Evolutionary conservation across 2,888 invertebrate genomes (phyloP).

Genomic region (Scaptomyza flava): DNA sequence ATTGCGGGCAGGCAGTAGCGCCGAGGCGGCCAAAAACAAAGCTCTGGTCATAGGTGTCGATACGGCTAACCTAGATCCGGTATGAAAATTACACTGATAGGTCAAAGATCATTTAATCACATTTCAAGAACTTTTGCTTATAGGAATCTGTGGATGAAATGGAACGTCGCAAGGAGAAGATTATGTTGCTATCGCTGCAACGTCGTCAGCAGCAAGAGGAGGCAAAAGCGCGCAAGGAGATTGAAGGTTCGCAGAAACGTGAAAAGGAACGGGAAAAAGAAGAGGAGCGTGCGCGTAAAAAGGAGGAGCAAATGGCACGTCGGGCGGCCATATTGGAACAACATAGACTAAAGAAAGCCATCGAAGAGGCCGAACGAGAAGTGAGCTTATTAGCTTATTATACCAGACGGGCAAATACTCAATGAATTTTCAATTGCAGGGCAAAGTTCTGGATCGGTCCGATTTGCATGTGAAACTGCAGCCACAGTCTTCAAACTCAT

Average conservation of each 20-base stretch:
- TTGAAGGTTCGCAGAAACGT: slow-evolving; percentile 90
- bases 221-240: slow-evolving; percentile 92
- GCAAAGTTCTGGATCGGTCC: slow-evolving; percentile 90
- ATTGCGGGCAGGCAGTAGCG: slow-evolving; percentile 56
- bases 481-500: slow-evolving; percentile 75
- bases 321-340: slow-evolving; percentile 95
- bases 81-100: slow-evolving; percentile 69
- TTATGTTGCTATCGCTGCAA: slow-evolving; percentile 94
- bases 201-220: slow-evolving; percentile 96
- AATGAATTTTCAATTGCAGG: slow-evolving; percentile 85
- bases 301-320: slow-evolving; percentile 93
- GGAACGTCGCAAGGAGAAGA: slow-evolving; percentile 96
- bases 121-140: slow-evolving; percentile 27
- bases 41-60: slow-evolving; percentile 89
- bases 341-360: slow-evolving; percentile 96
- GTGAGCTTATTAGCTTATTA: slow-evolving; percentile 82
- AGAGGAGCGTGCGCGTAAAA: slow-evolving; percentile 90
- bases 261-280: slow-evolving; percentile 91
- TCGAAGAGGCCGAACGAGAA: slow-evolving; percentile 95
- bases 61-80: slow-evolving; percentile 88
- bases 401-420: fast-evolving
- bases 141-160: slow-evolving; percentile 95
- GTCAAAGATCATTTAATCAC: neutral
- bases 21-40: slow-evolving; percentile 84
- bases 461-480: slow-evolving; percentile 87